These are phyloP conservation scores for Gymnocheta viridis DNA, from an alignment of 2,888 invertebrate species.

Conservation along the genomic window DNA sequence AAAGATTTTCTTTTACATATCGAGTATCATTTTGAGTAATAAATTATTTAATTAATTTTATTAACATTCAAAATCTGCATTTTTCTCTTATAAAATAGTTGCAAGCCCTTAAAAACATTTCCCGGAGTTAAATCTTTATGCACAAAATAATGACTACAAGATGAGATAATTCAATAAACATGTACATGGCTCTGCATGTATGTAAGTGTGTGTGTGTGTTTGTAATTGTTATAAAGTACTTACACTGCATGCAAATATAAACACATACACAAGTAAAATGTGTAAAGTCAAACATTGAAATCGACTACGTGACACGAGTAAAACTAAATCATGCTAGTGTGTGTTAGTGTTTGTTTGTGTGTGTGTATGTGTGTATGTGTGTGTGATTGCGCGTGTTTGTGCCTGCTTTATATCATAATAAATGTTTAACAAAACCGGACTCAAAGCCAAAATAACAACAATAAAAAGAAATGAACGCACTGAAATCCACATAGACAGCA, in stretches of 20 bases:
- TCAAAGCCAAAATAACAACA: slow-evolving; percentile 22
- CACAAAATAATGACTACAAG: background rate
- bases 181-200: background rate
- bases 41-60: background rate
- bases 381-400: background rate
- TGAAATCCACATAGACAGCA: background rate
- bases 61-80: background rate
- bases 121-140: background rate
- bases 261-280: background rate
- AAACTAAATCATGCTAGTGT: background rate
- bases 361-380: background rate
- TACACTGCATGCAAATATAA: background rate
- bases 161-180: slow-evolving; percentile 12
- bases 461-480: background rate
- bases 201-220: too few relatives aligned
- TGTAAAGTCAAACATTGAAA: slow-evolving; percentile 43
- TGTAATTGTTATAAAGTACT: background rate
- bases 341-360: background rate
- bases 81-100: background rate
- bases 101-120: background rate
- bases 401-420: background rate
- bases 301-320: slow-evolving; percentile 52
- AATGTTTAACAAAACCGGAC: slow-evolving; percentile 10
- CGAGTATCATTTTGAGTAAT: background rate
- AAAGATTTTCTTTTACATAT: background rate